phyloP scores from a whole-genome alignment of 2,888 invertebrate species.

The Lepidochrysops patricia region DNA sequence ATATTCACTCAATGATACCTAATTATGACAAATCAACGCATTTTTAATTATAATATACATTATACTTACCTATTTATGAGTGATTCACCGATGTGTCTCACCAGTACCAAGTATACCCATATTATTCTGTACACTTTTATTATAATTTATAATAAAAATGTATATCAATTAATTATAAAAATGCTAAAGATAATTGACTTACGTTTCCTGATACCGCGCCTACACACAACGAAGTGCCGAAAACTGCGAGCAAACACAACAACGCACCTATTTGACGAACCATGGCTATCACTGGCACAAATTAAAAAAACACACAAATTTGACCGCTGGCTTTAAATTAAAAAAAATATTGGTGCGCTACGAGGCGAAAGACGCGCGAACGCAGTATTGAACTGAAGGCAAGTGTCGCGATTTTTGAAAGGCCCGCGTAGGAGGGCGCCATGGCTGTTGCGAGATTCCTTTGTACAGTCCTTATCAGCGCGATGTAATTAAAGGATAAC shows the following conservation, averaged over 20 bases:
- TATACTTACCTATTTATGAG: too few relatives aligned
- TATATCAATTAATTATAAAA: background rate
- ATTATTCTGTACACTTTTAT: too few relatives aligned
- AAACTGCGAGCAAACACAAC: slow-evolving; percentile 58
- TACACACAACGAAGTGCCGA: slow-evolving; percentile 57
- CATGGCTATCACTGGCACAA: slow-evolving; percentile 36
- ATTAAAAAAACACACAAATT: background rate
- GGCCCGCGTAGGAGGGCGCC: slow-evolving; percentile 73
- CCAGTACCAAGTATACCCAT: too few relatives aligned
- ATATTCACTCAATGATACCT: too few relatives aligned
- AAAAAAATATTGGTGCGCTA: slow-evolving; percentile 25
- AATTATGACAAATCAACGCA: too few relatives aligned
- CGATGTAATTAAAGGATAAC: background rate
- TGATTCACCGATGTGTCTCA: too few relatives aligned
- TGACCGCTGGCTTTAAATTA: too few relatives aligned
- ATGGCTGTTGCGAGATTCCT: slow-evolving; percentile 27
- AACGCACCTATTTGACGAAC: slow-evolving; percentile 61
- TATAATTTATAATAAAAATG: too few relatives aligned
- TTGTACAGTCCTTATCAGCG: background rate
- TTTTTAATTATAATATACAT: too few relatives aligned
- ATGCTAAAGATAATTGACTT: slow-evolving; percentile 40
- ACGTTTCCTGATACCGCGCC: slow-evolving; percentile 64
- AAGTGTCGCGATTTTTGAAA: slow-evolving; percentile 67
- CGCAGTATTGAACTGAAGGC: slow-evolving; percentile 49
- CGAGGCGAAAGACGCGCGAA: slow-evolving; percentile 60